Evolutionary conservation across 1,140 invertebrate species (phyloP).

Genomic region (Drosophila lacteicornis): DNA sequence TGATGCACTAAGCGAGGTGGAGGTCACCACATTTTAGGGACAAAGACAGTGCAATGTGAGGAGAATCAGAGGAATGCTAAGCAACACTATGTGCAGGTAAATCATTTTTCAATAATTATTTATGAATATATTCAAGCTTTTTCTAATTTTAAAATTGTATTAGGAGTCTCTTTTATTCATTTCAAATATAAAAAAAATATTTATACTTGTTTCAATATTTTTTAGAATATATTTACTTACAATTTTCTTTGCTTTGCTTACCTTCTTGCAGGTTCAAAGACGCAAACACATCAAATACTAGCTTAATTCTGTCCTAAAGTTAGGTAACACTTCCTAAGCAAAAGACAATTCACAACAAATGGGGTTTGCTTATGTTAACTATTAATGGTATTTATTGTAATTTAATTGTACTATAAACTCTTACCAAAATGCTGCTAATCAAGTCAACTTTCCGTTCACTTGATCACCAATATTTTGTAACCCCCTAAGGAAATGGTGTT

Average conservation of each 20-base stretch:
- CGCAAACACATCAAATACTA: constrained; percentile 82
- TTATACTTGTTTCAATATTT: neutral
- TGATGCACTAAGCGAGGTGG: constrained; percentile 64
- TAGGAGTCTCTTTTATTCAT: no score
- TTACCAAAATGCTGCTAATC: constrained; percentile 48
- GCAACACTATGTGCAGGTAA: constrained; percentile 61
- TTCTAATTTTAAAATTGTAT: no score
- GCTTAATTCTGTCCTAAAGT: constrained; percentile 65
- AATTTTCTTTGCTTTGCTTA: neutral
- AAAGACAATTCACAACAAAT: constrained; percentile 26
- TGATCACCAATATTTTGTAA: constrained; percentile 53
- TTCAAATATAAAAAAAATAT: neutral
- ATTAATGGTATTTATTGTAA: constrained; percentile 78
- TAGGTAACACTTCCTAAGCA: constrained; percentile 40
- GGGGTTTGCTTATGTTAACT: constrained; percentile 79
- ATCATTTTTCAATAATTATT: constrained; percentile 1
- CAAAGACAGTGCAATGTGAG: constrained; percentile 69
- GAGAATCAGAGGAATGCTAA: constrained; percentile 35
- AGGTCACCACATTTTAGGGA: constrained; percentile 27
- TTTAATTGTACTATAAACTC: constrained; percentile 31
- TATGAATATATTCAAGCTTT: no score
- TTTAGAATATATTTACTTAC: neutral
- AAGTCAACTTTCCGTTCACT: constrained; percentile 49
- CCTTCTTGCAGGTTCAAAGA: constrained; percentile 75
- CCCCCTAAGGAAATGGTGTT: constrained; percentile 17